phyloP scores from a whole-genome alignment of 2,797 vertebrate species.

The Menidia menidia region DNA sequence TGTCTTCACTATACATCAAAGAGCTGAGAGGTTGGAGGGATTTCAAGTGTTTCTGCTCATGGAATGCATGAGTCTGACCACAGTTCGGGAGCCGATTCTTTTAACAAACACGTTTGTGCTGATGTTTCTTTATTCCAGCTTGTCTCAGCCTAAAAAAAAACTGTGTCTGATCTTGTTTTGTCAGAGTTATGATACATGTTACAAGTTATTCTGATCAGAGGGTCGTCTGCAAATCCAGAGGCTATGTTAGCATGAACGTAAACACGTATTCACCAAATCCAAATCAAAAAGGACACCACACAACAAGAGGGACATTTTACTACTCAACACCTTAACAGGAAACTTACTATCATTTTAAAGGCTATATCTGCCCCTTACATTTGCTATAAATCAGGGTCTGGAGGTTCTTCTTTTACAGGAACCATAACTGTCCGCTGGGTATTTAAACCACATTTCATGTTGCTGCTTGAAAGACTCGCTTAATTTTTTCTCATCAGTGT shows the following conservation, averaged over 20 bases:
- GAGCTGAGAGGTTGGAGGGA: conserved; percentile 39
- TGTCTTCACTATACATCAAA: conserved; percentile 53
- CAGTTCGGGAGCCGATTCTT: conserved; percentile 4
- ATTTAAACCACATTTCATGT: conserved; percentile 17
- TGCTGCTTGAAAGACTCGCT: conserved; percentile 24
- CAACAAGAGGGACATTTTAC: conserved; percentile 15
- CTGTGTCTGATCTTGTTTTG: background rate
- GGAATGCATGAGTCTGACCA: conserved; percentile 38
- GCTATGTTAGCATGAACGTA: background rate
- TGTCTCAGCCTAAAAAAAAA: conserved; percentile 10
- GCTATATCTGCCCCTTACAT: background rate
- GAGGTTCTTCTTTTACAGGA: conserved; percentile 3
- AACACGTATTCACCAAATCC: background rate
- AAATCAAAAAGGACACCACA: background rate
- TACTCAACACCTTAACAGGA: background rate
- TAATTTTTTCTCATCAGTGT: conserved; percentile 17
- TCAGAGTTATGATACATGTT: conserved; percentile 5
- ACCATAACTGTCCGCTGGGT: conserved; percentile 6
- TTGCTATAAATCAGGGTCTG: conserved; percentile 3
- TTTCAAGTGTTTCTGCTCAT: conserved; percentile 42
- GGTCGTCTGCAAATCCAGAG: background rate
- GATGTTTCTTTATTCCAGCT: conserved; percentile 14
- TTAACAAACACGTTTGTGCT: conserved; percentile 2
- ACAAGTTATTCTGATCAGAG: conserved; percentile 13
- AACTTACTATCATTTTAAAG: background rate